These are phyloP conservation scores for Coryphaenoides rupestris DNA, from an alignment of 2,113 vertebrate genomes.

Conservation along the genomic window DNA sequence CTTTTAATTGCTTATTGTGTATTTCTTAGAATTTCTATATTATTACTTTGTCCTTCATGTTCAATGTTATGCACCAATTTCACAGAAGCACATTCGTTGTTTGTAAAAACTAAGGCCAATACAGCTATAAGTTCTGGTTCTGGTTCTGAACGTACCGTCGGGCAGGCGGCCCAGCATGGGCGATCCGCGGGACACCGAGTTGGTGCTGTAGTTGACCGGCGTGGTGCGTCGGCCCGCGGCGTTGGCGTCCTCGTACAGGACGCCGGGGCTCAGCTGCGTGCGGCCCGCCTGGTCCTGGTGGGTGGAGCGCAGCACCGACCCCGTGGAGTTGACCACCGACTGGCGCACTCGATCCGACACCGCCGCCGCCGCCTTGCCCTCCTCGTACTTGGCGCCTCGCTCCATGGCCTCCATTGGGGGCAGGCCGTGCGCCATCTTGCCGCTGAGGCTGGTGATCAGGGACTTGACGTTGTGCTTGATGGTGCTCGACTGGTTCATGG, in stretches of 20 bases:
- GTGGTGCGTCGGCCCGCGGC: slow-evolving; percentile 93
- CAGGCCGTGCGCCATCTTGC: slow-evolving; percentile 82
- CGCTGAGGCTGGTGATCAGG: slow-evolving; percentile 87
- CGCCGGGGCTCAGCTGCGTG: slow-evolving; percentile 90
- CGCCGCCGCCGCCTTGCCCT: slow-evolving; percentile 76
- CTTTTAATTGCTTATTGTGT: too few relatives aligned
- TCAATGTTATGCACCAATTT: too few relatives aligned
- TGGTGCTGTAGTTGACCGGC: slow-evolving; percentile 88
- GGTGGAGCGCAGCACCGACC: slow-evolving; percentile 93
- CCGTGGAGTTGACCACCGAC: slow-evolving; percentile 90
- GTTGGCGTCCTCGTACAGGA: slow-evolving; percentile 92
- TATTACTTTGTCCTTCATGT: too few relatives aligned
- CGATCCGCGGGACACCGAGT: slow-evolving; percentile 86
- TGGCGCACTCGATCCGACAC: slow-evolving; percentile 80
- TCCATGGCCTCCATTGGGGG: slow-evolving; percentile 85
- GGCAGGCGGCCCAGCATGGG: slow-evolving; percentile 84
- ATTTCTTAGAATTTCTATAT: too few relatives aligned
- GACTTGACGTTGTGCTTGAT: slow-evolving; percentile 99
- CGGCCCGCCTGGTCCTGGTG: slow-evolving; percentile 88
- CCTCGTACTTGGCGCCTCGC: slow-evolving; percentile 89
- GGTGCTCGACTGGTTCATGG: slow-evolving; percentile 85
- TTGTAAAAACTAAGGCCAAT: too few relatives aligned
- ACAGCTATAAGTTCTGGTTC: too few relatives aligned
- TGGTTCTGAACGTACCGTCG: slow-evolving; percentile 84
- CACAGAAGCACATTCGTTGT: too few relatives aligned